Evolutionary conservation across 2,888 invertebrate species (phyloP).

Genomic region (Ophion slaviceki): DNA sequence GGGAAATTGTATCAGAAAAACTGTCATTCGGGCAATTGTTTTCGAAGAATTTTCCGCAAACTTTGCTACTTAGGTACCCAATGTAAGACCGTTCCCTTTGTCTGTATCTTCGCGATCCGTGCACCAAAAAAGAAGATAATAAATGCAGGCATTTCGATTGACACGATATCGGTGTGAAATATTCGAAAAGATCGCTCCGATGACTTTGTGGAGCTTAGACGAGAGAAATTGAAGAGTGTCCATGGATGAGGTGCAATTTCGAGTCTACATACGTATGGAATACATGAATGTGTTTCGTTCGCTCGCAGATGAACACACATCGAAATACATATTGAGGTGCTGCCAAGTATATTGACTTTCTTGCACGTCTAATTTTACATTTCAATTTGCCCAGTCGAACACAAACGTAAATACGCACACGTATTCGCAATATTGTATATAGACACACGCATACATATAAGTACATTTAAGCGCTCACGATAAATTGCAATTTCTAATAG

Average conservation of each 20-base stretch:
- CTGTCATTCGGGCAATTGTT: no score
- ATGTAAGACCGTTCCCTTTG: no score
- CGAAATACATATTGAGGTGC: conserved; percentile 7
- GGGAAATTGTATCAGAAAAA: no score
- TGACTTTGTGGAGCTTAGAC: conserved; percentile 52
- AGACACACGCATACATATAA: conserved; percentile 1
- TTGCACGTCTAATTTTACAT: conserved; percentile 34
- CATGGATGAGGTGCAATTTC: conserved; percentile 32
- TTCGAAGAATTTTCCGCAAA: no score
- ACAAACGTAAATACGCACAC: neutral
- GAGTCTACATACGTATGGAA: conserved; percentile 9
- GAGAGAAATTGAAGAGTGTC: conserved; percentile 52
- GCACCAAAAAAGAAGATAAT: neutral
- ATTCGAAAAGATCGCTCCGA: conserved; percentile 27
- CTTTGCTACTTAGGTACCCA: no score
- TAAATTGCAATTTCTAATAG: conserved; percentile 65
- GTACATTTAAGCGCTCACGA: conserved; percentile 31
- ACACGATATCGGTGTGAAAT: conserved; percentile 4
- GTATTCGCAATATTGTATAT: neutral
- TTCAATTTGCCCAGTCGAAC: conserved; percentile 49
- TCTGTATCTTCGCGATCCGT: neutral
- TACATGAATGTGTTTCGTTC: conserved; percentile 23
- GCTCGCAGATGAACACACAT: conserved; percentile 17
- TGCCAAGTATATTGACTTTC: conserved; percentile 58
- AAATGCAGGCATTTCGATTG: neutral